Evolutionary conservation across 2,797 vertebrate genomes (phyloP), one percentile per base, ranked within the genome.

Genomic region (Galago senegalensis): DNA sequence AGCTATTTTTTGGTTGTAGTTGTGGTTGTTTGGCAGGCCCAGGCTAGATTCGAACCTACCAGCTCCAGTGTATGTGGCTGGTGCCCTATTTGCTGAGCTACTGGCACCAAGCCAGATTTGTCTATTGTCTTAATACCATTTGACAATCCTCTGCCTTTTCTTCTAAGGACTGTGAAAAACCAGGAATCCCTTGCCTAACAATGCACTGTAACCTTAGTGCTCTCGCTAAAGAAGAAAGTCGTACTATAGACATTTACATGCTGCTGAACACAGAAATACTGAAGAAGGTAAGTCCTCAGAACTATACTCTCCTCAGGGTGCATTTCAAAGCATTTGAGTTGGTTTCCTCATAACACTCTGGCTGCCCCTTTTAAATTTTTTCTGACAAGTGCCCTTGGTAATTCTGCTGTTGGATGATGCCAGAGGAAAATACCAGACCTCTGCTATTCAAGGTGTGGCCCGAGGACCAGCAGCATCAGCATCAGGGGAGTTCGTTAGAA

Each of bases 191-290:
- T 3, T 99, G 99, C 95, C 99, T 99, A 94, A 99, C 98, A 0
- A 98, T 99, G 97, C 99, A 98, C 90, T 99, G 99, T 98, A 99
- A 98, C 46, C 98, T 99, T 96, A 99, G 99, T 70, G 99, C 99
- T 1, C 98, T 99, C 77, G 97, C 99, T 86, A 99, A 99, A 98
- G 99, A 99, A 88, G 99, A 99, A 96, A 99, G 99, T 56, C 98
- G 99, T 80, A 99, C 99, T 93, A 99, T 99, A 96, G 99, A 99
- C 96, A 95, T 99, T 87, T 99, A 99, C 97, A 98, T 99, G 91
- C 98, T 99, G 56, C 99, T 99, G 95, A 99, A 99, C 98, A 99
- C 99, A 0, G 99, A 99, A 98, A 99, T 99, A 94, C 96, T 99
- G 80, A 99, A 99, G 94, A 99, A 99, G 99, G 99, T 99, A 98